These are phyloP conservation scores for Eupithecia inturbata DNA, from an alignment of 2,888 invertebrate species.

Conservation along the genomic window DNA sequence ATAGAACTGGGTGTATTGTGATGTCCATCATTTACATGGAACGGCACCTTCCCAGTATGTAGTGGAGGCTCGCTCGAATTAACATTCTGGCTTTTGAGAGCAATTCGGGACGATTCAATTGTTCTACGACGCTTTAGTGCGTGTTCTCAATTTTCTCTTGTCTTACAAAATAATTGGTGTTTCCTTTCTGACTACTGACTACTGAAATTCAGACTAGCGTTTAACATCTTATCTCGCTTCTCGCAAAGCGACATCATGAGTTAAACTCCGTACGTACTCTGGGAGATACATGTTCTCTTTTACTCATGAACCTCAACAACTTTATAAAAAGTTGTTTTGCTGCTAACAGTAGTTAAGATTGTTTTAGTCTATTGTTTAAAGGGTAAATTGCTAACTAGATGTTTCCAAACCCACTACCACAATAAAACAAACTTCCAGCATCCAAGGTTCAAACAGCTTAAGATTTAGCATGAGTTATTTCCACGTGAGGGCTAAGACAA, in stretches of 20 bases:
- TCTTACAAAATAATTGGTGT: conserved; percentile 1
- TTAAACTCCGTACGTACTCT: background rate
- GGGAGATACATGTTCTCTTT: background rate
- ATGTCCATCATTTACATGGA: conserved; percentile 79
- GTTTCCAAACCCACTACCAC: background rate
- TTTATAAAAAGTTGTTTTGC: too few relatives aligned
- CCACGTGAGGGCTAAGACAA: conserved; percentile 39
- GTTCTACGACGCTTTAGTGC: conserved; percentile 21
- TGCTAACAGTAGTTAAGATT: too few relatives aligned
- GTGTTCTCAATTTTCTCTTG: background rate
- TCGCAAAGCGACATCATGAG: background rate
- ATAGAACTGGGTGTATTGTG: conserved; percentile 72
- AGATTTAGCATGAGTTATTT: conserved; percentile 33
- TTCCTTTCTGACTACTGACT: background rate
- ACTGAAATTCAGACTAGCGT: too few relatives aligned
- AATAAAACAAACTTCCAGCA: background rate
- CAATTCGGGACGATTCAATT: conserved; percentile 36
- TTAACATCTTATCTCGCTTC: background rate
- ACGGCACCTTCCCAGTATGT: conserved; percentile 64
- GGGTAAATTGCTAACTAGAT: background rate
- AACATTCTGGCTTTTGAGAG: conserved; percentile 60
- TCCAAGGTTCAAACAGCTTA: conserved; percentile 30
- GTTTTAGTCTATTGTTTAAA: too few relatives aligned
- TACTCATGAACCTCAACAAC: background rate
- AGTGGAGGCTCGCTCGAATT: conserved; percentile 59